Evolutionary conservation across 2,797 vertebrate genomes (phyloP), one percentile per base, ranked within the genome.

Genomic region (Hyperoplus lanceolatus): DNA sequence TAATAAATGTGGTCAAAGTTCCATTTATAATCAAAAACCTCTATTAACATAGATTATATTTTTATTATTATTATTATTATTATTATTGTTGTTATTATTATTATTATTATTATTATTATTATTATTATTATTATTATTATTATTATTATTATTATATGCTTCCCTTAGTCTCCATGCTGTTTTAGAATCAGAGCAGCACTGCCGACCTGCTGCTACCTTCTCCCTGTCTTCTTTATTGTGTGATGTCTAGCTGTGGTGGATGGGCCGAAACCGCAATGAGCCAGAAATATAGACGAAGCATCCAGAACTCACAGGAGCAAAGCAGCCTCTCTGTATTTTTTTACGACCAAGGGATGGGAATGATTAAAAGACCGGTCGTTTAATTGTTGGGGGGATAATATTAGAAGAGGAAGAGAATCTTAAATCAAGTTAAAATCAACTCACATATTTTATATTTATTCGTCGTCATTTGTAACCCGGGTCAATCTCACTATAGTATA

Each of bases 121-220:
- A 29, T 29, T 29, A 29, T 29, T 29, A 29, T 29, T 29, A 29
- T 29, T 29, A 29, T 29, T 29, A 29, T 29, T 29, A 29, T 29
- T 29, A 29, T 29, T 29, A 29, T 29, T 29, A 29, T 29, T 29
- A 29, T 29, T 29, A 29, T 29, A 29, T 29, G 29, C 29, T 29
- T 29, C 29, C 29, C 29, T 29, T 66, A 73, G 13, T 61, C 39
- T n/a, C 59, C 60, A 58, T 75, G 51, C 76, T 80, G 76, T 70
- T 89, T 90, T 43, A 80, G 74, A 69, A 67, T 50, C 70, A 73
- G 70, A 86, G 70, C 77, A 62, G 73, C 81, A 61, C 46, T 79
- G 80, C 85, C 87, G 90, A 91, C 81, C 83, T 65, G 73, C 83
- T 65, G 73, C 64, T 59, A 55, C 54, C 67, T 82, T 81, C 81